Evolutionary conservation across 2,888 invertebrate species (phyloP).

Genomic region (Lottia gigantea): DNA sequence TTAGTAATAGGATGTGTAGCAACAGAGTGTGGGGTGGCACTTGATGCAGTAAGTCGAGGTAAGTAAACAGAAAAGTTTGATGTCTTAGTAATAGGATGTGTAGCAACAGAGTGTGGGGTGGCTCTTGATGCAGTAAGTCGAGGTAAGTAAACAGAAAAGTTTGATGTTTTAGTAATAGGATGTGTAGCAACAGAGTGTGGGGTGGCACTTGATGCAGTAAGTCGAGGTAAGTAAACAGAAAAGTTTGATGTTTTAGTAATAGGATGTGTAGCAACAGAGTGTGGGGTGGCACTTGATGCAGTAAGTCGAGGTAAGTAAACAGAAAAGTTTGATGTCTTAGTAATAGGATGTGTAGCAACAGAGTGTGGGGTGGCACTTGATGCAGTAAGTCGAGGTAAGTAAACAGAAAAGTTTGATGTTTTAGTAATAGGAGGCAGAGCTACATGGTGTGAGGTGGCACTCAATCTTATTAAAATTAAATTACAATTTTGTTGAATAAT

Average conservation of each 20-base stretch:
- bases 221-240: conserved; percentile 80
- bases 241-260: conserved; percentile 93
- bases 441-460: no score
- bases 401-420: conserved; percentile 82
- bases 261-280: conserved; percentile 91
- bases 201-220: conserved; percentile 91
- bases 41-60: no score
- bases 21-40: conserved; percentile 70
- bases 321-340: conserved; percentile 87
- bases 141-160: conserved; percentile 77
- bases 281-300: background rate
- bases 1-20: conserved; percentile 98
- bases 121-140: conserved; percentile 92
- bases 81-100: conserved; percentile 95
- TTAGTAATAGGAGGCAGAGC: conserved; percentile 98
- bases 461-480: no score
- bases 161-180: conserved; percentile 94
- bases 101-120: conserved; percentile 97
- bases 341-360: conserved; percentile 98
- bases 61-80: conserved; percentile 78
- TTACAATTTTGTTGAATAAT: no score
- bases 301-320: conserved; percentile 18
- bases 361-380: conserved; percentile 97
- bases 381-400: conserved; percentile 83
- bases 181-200: no score